These are phyloP conservation scores for Lycodopsis pacificus DNA, from an alignment of 2,797 vertebrate genomes.

Conservation along the genomic window DNA sequence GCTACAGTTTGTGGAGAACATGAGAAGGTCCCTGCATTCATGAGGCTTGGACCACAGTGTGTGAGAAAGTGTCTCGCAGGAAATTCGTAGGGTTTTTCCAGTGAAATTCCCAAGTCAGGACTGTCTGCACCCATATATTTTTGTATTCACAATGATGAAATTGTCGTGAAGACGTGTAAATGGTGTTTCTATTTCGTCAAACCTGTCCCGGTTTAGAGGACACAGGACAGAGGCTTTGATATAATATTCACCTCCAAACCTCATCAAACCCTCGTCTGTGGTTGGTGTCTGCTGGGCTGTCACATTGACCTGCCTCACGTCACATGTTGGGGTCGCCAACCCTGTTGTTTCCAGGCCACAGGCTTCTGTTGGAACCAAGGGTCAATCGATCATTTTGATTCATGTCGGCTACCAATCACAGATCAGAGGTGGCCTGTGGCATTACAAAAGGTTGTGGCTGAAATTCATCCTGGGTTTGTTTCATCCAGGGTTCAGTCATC, in stretches of 20 bases:
- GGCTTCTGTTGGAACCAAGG: conserved; percentile 52
- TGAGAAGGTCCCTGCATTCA: conserved; percentile 55
- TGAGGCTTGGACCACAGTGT: conserved; percentile 32
- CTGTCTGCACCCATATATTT: neutral
- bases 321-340: conserved; percentile 42
- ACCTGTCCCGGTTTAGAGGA: conserved; percentile 13
- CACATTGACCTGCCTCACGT: conserved; percentile 17
- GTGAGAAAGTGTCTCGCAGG: conserved; percentile 36
- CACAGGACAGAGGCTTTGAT: conserved; percentile 47
- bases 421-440: conserved; percentile 78
- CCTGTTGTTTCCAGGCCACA: conserved; percentile 68
- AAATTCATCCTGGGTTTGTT: conserved; percentile 47
- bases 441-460: conserved; percentile 73
- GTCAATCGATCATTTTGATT: conserved; percentile 81
- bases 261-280: conserved; percentile 41
- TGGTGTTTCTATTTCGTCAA: neutral
- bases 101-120: conserved; percentile 1
- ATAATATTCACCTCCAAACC: conserved; percentile 41
- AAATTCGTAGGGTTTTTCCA: conserved; percentile 31
- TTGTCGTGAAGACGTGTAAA: neutral
- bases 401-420: conserved; percentile 76
- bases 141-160: conserved; percentile 9
- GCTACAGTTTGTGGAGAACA: conserved; percentile 56
- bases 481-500: conserved; percentile 41
- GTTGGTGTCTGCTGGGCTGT: conserved; percentile 25